Conservation (phyloP, 2,113 vertebrate genomes). For the Salvelinus namaycush region DNA sequence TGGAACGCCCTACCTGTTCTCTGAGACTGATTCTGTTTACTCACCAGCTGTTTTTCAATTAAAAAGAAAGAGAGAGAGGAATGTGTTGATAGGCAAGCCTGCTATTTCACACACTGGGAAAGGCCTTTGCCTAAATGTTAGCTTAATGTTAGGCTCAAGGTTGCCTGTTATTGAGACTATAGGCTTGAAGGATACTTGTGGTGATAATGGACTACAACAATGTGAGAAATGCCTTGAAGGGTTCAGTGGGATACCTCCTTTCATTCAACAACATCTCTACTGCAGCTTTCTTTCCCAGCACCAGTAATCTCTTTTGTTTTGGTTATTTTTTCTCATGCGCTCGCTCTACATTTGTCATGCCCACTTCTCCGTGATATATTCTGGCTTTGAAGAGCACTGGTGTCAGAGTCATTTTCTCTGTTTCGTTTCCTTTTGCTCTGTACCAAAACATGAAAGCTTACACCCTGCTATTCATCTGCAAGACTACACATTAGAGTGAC, state of each 20-base stretch:
- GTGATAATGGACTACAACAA: slow-evolving; percentile 51
- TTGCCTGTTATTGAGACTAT: slow-evolving; percentile 20
- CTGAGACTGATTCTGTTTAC: background rate
- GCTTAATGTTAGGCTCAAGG: slow-evolving; percentile 34
- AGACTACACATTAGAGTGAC: too few relatives aligned
- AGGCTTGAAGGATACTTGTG: slow-evolving; percentile 43
- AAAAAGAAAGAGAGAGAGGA: background rate
- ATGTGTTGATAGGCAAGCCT: slow-evolving; percentile 19
- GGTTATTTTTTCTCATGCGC: background rate
- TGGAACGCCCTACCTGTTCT: background rate
- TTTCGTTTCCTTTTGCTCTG: background rate
- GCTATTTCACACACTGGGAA: slow-evolving; percentile 31
- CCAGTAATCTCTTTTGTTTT: too few relatives aligned
- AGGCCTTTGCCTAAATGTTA: slow-evolving; percentile 38
- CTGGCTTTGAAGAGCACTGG: background rate
- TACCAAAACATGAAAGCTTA: background rate
- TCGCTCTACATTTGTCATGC: background rate
- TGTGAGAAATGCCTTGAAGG: too few relatives aligned
- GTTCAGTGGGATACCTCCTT: too few relatives aligned
- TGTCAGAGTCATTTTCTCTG: background rate
- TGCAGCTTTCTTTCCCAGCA: too few relatives aligned
- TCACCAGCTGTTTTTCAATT: too few relatives aligned
- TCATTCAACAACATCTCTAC: too few relatives aligned
- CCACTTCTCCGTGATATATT: background rate
- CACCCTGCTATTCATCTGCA: too few relatives aligned